phyloP scores from a whole-genome alignment of 1,140 invertebrate species.

The Mya arenaria region DNA sequence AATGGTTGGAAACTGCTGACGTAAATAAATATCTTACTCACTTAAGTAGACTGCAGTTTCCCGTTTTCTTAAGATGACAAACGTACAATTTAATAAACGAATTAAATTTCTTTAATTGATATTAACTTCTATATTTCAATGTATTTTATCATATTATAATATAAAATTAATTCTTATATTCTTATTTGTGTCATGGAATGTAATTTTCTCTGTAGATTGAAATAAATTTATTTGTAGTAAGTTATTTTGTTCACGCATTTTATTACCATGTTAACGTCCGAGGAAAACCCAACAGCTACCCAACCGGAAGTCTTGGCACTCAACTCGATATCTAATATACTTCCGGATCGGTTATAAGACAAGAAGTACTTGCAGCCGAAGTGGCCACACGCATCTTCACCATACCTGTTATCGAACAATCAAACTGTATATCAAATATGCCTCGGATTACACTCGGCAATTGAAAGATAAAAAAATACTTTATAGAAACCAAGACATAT shows the following conservation, averaged over 20 bases:
- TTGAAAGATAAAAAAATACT: neutral
- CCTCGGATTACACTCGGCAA: neutral
- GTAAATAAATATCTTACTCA: too few relatives aligned
- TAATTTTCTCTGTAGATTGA: too few relatives aligned
- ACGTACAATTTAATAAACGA: too few relatives aligned
- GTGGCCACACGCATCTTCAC: slow-evolving; percentile 45
- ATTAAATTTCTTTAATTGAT: too few relatives aligned
- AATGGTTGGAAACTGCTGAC: too few relatives aligned
- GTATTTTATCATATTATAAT: too few relatives aligned
- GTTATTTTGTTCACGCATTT: neutral
- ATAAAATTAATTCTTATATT: too few relatives aligned
- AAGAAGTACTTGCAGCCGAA: slow-evolving; percentile 63
- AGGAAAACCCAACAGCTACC: slow-evolving; percentile 67
- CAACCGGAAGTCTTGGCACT: slow-evolving; percentile 64
- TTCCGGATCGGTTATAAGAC: slow-evolving; percentile 50
- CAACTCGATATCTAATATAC: slow-evolving; percentile 55
- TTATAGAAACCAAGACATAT: neutral
- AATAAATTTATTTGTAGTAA: neutral
- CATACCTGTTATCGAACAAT: slow-evolving; percentile 54
- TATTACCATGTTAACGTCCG: slow-evolving; percentile 65
- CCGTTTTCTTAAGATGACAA: too few relatives aligned
- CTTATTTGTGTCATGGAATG: too few relatives aligned
- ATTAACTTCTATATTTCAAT: too few relatives aligned
- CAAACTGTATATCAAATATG: neutral
- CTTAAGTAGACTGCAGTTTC: too few relatives aligned